Base-by-base conservation (phyloP, 2,797 vertebrate species). In the Falco cherrug region DNA sequence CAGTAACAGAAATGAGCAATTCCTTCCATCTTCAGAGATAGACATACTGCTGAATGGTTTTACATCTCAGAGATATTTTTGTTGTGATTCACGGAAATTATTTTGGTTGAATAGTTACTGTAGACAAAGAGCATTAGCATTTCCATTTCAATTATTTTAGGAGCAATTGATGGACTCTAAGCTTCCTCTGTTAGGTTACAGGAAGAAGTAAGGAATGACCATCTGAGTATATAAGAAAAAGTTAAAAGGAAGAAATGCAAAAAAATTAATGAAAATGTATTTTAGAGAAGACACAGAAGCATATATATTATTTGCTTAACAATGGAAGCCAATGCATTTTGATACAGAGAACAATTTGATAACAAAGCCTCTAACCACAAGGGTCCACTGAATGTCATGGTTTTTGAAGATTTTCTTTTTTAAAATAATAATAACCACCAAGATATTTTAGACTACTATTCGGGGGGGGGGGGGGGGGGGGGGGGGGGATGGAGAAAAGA, bases 91-190 rank as follows among this genome's bases (percentile, higher is more conserved):
- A 88, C 77, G 41, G 67, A 84, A 84, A 37, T 51, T 5, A 73
- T 53, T 93, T 94, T 75, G 24, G 31, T 64, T 94, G 54, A 94
- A 86, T 8, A 75, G 13, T 56, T 84, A 68, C 3, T 90, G 69
- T 6, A 60, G 63, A 84, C 20, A 80, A 90, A 67, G 10, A 73
- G 20, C 14, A 77, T 59, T 21, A 84, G 39, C 24, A 75, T 88
- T 94, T 78, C 31, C 13, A 81, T 57, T 94, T 82, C 41, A 80
- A 91, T 51, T 84, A 54, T 69, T 93, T 92, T 80, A 84, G 39
- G 35, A 80, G 79, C 12, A 70, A 76, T 2, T 90, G 57, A 8
- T 88, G 24, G 53, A 87, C 59, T 80, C 41, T 56, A 59, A 79
- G 50, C 25, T 85, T 91, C 50, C 75, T 82, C 71, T 84, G 22